Evolutionary conservation across 2,113 vertebrate species (phyloP).

Genomic region (Pontoporia blainvillei): DNA sequence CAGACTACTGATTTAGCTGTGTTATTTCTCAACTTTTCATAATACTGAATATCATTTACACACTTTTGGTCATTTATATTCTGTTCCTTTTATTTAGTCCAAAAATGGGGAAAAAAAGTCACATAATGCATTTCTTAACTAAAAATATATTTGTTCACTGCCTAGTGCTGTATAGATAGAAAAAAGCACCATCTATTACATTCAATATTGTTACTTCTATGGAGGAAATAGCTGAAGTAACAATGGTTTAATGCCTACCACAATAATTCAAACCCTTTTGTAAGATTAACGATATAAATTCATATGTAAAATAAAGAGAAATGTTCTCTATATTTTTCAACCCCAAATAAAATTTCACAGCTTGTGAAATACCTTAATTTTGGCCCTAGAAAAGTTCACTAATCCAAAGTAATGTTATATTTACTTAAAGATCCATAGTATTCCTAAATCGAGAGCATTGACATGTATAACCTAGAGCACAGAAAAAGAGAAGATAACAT

Average conservation of each 20-base stretch:
- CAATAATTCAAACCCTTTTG: not conserved
- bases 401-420: not conserved
- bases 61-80: not conserved
- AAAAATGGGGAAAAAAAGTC: not conserved
- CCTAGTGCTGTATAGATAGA: not conserved
- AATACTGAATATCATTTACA: not conserved
- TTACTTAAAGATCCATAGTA: not conserved
- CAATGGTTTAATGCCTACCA: rapidly evolving
- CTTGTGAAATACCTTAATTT: not conserved
- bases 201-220: not conserved
- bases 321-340: not conserved
- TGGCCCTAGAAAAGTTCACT: not conserved
- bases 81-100: not conserved
- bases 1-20: not conserved
- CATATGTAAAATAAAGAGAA: not conserved
- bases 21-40: not conserved
- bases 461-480: not conserved
- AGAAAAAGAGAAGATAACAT: not conserved
- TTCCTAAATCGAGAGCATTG: not conserved
- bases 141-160: not conserved
- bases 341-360: not conserved
- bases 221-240: not conserved
- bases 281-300: not conserved
- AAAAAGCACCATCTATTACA: not conserved
- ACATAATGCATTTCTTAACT: not conserved